Evolutionary conservation across 1,140 invertebrate species (phyloP).

Genomic region (Aphelinus certus): DNA sequence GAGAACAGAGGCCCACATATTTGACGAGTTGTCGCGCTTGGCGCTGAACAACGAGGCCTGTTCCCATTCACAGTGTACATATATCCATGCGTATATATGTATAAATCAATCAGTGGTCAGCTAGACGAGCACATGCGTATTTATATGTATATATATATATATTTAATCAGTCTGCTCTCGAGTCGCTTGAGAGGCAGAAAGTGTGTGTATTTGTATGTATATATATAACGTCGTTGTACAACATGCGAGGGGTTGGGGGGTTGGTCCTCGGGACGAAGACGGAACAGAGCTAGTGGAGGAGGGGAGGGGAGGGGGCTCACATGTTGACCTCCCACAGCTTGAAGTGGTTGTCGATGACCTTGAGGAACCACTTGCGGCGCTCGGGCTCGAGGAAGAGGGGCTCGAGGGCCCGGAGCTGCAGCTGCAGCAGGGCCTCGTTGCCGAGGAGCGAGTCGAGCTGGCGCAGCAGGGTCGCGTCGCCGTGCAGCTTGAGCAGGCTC

Average conservation of each 20-base stretch:
- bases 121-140: neutral
- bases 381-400: constrained; percentile 80
- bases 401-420: constrained; percentile 80
- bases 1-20: too few species aligned
- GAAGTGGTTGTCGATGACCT: constrained; percentile 87
- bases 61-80: too few species aligned
- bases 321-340: constrained; percentile 89
- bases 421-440: constrained; percentile 85
- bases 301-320: constrained; percentile 61
- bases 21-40: too few species aligned
- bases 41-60: too few species aligned
- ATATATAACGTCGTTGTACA: too few species aligned
- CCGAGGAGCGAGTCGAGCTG: constrained; percentile 77
- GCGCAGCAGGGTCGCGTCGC: constrained; percentile 75
- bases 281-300: neutral
- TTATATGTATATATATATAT: constrained; percentile 29
- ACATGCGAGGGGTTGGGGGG: too few species aligned
- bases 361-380: constrained; percentile 79
- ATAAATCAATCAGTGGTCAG: too few species aligned
- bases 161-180: constrained; percentile 4
- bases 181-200: constrained; percentile 1
- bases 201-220: neutral
- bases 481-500: constrained; percentile 82
- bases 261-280: neutral
- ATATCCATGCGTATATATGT: too few species aligned